phyloP scores from a whole-genome alignment of 2,797 vertebrate species.

The Amniataba percoides region DNA sequence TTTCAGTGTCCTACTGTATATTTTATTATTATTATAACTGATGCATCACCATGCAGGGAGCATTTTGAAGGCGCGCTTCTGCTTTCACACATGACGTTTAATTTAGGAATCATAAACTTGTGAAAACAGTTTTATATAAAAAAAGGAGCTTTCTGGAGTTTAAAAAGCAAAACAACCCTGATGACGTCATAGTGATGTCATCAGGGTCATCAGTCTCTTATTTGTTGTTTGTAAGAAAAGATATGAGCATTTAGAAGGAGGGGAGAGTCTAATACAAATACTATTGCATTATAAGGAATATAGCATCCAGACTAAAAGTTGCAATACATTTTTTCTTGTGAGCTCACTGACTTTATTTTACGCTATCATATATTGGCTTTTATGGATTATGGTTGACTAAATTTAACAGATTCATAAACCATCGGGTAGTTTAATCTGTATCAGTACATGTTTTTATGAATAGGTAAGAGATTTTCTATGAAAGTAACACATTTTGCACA shows the following conservation, averaged over 20 bases:
- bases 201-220: background rate
- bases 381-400: background rate
- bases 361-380: background rate
- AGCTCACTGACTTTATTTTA: background rate
- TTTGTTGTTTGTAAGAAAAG: background rate
- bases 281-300: constrained; percentile 6
- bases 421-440: background rate
- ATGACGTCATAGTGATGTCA: background rate
- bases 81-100: background rate
- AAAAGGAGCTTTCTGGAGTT: background rate
- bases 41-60: background rate
- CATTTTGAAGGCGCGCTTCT: background rate
- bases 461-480: background rate
- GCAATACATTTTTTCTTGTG: background rate
- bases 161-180: background rate
- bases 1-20: background rate
- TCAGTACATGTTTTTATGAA: background rate
- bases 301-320: background rate
- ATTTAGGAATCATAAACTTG: background rate
- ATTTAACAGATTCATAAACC: background rate
- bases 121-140: too few relatives aligned
- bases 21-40: background rate
- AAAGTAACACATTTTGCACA: too few relatives aligned
- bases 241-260: background rate
- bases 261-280: background rate